Conservation (phyloP, 2,113 vertebrate genomes). For the Oncorhynchus nerka region DNA sequence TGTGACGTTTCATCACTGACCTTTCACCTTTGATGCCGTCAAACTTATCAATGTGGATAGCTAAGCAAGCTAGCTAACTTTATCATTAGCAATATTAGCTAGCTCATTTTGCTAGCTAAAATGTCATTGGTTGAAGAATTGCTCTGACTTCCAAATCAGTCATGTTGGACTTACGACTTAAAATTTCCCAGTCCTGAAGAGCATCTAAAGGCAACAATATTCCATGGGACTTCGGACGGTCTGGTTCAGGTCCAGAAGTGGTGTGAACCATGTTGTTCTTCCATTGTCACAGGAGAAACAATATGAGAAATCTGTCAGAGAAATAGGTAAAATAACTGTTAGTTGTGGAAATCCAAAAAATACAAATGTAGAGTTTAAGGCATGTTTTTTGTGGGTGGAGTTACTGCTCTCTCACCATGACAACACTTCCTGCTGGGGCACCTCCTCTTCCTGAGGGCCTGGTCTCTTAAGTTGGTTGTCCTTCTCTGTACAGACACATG, state of each 20-base stretch:
- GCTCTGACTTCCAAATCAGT: no score
- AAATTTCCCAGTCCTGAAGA: no score
- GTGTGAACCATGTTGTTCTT: background rate
- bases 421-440: conserved; percentile 66
- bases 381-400: background rate
- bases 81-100: no score
- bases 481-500: conserved; percentile 71
- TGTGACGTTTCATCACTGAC: no score
- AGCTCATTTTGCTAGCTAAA: no score
- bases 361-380: background rate
- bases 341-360: background rate
- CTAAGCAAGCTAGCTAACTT: no score
- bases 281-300: background rate
- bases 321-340: background rate
- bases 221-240: background rate
- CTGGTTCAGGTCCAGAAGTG: background rate
- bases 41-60: no score
- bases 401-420: conserved; percentile 68
- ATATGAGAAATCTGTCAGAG: background rate
- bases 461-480: conserved; percentile 65
- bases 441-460: conserved; percentile 54
- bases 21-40: no score
- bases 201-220: no score
- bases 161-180: no score
- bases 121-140: no score